Evolutionary conservation across 2,113 vertebrate genomes (phyloP).

Genomic region (Probosciger aterrimus): DNA sequence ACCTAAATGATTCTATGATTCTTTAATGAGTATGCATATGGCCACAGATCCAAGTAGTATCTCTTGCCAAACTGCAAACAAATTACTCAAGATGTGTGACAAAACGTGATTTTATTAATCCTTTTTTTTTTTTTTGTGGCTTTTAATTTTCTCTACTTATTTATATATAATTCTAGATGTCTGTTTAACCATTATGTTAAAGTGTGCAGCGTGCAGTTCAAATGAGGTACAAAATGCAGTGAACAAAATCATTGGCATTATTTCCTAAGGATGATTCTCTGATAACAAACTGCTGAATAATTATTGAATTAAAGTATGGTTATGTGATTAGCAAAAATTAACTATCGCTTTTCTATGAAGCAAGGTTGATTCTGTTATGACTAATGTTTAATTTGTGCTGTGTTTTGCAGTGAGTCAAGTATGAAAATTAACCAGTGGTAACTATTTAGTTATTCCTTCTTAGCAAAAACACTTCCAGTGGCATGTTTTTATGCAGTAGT

Average conservation of each 20-base stretch:
- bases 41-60: neutral
- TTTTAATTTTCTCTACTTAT: neutral
- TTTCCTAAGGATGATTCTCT: neutral
- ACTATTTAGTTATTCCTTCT: neutral
- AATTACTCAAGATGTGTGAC: neutral
- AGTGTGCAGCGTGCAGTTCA: accelerated
- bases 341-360: neutral
- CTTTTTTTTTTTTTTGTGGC: neutral
- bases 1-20: neutral
- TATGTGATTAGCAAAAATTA: neutral
- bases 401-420: neutral
- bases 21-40: accelerated
- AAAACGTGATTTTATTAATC: neutral
- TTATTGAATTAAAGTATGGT: neutral
- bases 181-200: neutral
- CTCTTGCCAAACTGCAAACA: neutral
- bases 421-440: neutral
- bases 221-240: neutral
- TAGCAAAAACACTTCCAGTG: neutral
- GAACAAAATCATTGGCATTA: neutral
- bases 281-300: neutral
- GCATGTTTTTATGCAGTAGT: neutral
- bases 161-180: neutral
- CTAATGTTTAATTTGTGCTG: neutral
- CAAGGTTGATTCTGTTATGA: neutral